phyloP scores from a whole-genome alignment of 2,888 invertebrate genomes.

The Drosophila koepferae region DNA sequence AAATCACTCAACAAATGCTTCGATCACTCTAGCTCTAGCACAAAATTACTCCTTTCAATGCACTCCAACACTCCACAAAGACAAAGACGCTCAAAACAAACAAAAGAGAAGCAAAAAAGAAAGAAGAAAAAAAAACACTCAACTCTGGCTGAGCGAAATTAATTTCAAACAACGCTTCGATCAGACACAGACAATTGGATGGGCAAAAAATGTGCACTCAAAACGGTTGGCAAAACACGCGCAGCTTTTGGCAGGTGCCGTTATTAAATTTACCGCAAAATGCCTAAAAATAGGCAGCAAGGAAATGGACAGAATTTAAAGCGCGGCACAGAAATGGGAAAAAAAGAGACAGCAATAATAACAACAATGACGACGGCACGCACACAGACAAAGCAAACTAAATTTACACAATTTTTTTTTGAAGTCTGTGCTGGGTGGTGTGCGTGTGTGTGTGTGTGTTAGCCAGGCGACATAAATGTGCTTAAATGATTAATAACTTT shows the following conservation, averaged over 20 bases:
- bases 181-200: slow-evolving; percentile 1
- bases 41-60: background rate
- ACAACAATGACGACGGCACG: background rate
- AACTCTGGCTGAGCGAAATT: background rate
- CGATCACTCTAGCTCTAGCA: background rate
- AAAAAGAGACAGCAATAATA: background rate
- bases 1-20: background rate
- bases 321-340: slow-evolving; percentile 21
- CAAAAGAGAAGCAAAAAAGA: background rate
- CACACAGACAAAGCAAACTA: slow-evolving; percentile 37
- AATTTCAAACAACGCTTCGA: slow-evolving; percentile 1
- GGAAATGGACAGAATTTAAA: slow-evolving; percentile 31
- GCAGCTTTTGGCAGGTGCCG: slow-evolving; percentile 36
- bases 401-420: slow-evolving; percentile 44
- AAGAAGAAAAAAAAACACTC: background rate
- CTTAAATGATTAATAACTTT: slow-evolving; percentile 77
- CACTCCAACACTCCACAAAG: background rate
- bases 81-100: background rate
- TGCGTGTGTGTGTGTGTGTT: slow-evolving; percentile 29
- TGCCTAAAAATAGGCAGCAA: slow-evolving; percentile 26
- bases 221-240: slow-evolving; percentile 10
- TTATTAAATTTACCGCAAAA: slow-evolving; percentile 31
- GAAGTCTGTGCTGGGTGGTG: slow-evolving; percentile 12
- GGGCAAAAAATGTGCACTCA: slow-evolving; percentile 6
- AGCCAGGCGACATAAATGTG: slow-evolving; percentile 70